Base-by-base conservation (phyloP, 92 coral and sea anemone genomes). In the Siderastrea siderea region DNA sequence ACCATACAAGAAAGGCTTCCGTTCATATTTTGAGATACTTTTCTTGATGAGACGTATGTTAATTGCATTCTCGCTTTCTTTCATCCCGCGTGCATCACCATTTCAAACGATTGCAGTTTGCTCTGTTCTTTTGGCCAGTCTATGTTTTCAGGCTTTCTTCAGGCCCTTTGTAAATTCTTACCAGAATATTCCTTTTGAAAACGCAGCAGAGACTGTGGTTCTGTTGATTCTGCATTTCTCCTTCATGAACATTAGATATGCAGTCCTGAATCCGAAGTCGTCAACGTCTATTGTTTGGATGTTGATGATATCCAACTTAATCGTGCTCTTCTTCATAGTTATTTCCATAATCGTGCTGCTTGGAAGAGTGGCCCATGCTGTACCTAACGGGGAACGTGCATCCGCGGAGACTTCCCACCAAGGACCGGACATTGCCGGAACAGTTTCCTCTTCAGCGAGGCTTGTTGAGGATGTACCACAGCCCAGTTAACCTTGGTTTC, bases 91-190 rank as follows among this genome's bases (percentile, higher is more conserved):
- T 68, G 79, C 89, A 6, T 84, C 93, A 43, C 80, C 92, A 15
- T 80, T 87, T 84, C 98, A 92, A 77, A 91, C 93, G 9, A 75
- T 82, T 9, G 86, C 93, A 4, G 90, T 92, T 26, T 86, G 93
- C 54, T 44, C 79, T 6, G 89, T 92, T 26, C 51, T 85, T 19
- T 68, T 82, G 46, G 78, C 84, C 1, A 82, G 89, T 4, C 62
- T 92, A 70, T 73, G 87, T 54, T 92, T 89, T 45, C 93, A 92
- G 73, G 46, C 89, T 12, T 69, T 50, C 48, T 82, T 77, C 54
- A 74, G 88, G 64, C 95, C 95, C 3, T 92, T 88, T 52, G 49
- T 59, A 10, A 75, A 67, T 45, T 61, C 86, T 3, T 87, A 55
- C 12, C 52, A 57, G 15, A 43, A 47, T 11, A 44, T 86, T 12